A percentile compares a stretch with the other conserved stretches of the same genome.
These are phyloP conservation scores for Aphelenchoides besseyi DNA, from an alignment of 1,140 invertebrate species.

Conservation along the genomic window DNA sequence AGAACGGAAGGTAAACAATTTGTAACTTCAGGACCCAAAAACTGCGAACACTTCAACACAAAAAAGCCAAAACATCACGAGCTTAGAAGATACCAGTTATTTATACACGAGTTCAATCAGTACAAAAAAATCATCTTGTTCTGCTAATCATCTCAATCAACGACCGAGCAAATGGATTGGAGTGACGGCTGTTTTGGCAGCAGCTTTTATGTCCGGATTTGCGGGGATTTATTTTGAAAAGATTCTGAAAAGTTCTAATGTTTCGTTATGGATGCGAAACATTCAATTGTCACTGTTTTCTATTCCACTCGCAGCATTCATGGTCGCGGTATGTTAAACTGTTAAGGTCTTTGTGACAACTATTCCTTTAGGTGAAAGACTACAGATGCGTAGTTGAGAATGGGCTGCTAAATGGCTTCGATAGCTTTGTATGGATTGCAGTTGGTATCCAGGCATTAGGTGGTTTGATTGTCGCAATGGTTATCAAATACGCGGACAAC, in stretches of 20 bases:
- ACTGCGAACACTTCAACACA: background rate
- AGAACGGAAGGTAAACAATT: background rate
- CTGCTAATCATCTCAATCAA: slow-evolving; percentile 10
- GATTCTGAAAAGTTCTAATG: slow-evolving; percentile 66
- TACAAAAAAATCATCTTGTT: too few species aligned
- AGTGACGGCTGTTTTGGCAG: slow-evolving; percentile 66
- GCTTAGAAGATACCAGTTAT: too few species aligned
- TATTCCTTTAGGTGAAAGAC: slow-evolving; percentile 14
- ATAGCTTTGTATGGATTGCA: slow-evolving; percentile 76
- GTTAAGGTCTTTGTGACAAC: background rate
- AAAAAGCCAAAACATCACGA: background rate
- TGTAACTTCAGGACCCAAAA: too few species aligned
- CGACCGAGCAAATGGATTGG: slow-evolving; percentile 54
- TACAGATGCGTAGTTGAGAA: background rate
- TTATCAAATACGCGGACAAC: slow-evolving; percentile 91
- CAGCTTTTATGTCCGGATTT: slow-evolving; percentile 69
- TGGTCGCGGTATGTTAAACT: background rate
- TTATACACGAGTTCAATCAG: too few species aligned
- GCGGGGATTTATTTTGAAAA: slow-evolving; percentile 71
- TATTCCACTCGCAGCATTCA: background rate
- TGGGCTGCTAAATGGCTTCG: slow-evolving; percentile 69
- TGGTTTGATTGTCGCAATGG: slow-evolving; percentile 82
- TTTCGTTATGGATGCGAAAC: slow-evolving; percentile 68
- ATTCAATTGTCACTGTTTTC: slow-evolving; percentile 65
- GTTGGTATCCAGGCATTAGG: slow-evolving; percentile 78